Evolutionary conservation across 1,140 invertebrate genomes (phyloP).

Genomic region (Cydia amplana): DNA sequence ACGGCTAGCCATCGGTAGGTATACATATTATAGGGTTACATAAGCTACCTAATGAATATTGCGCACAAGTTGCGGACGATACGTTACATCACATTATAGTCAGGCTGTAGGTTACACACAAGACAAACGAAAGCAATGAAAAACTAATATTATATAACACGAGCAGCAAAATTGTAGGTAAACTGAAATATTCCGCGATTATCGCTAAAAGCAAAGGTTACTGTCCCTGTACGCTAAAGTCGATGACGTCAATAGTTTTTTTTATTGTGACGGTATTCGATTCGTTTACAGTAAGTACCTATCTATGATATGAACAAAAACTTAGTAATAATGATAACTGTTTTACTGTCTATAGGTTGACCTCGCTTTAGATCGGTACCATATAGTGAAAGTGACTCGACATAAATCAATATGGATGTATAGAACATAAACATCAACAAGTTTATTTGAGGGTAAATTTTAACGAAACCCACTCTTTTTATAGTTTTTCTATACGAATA

Average conservation of each 20-base stretch:
- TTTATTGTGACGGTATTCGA: not conserved
- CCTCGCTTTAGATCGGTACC: not conserved
- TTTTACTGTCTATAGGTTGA: not conserved
- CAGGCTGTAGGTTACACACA: not conserved
- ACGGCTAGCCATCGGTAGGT: not conserved
- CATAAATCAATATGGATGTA: constrained; percentile 9
- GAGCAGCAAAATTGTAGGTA: too few species aligned
- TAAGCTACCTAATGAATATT: constrained; percentile 21
- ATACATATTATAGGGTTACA: constrained; percentile 22
- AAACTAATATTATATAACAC: not conserved
- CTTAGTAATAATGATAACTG: not conserved
- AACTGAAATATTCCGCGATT: too few species aligned
- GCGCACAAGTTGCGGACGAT: constrained; percentile 13
- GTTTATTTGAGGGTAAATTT: not conserved
- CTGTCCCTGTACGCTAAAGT: not conserved
- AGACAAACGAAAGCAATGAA: not conserved
- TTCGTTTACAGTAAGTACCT: not conserved
- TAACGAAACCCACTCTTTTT: not conserved
- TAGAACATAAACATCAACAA: constrained; percentile 14
- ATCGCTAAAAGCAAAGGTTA: not conserved
- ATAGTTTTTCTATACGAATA: too few species aligned
- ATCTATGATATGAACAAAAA: not conserved
- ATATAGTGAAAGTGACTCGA: constrained; percentile 25
- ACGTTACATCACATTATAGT: constrained; percentile 9
- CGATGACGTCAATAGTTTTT: not conserved